A percentile compares a stretch with the other conserved stretches of the same genome.
These are phyloP conservation scores for Cryptocephalus primarius DNA, from an alignment of 2,888 invertebrate genomes.

Conservation along the genomic window DNA sequence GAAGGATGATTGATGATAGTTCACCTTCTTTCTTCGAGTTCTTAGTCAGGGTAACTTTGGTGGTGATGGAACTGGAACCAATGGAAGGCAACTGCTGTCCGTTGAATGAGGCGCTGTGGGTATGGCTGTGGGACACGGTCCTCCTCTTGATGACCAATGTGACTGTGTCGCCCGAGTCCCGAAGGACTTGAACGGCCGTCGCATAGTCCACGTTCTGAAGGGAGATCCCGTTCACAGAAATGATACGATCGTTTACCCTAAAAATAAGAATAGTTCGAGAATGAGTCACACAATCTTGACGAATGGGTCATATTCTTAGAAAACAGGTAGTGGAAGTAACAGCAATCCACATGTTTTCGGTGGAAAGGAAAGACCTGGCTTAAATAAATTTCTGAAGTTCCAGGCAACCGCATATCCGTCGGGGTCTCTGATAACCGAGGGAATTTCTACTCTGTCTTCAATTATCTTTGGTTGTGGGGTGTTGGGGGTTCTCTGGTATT, in stretches of 20 bases:
- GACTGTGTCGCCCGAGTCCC: slow-evolving; percentile 84
- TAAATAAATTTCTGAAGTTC: too few relatives aligned
- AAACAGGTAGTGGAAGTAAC: too few relatives aligned
- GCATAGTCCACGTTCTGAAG: slow-evolving; percentile 96
- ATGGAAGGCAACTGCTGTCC: slow-evolving; percentile 28
- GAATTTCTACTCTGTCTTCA: too few relatives aligned
- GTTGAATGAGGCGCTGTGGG: slow-evolving; percentile 26
- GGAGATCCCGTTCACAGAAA: slow-evolving; percentile 91
- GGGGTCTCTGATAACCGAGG: too few relatives aligned
- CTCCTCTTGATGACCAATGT: slow-evolving; percentile 80
- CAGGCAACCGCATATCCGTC: too few relatives aligned
- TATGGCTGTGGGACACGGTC: slow-evolving; percentile 32
- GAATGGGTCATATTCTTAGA: too few relatives aligned
- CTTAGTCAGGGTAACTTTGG: slow-evolving; percentile 82
- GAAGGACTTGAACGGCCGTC: slow-evolving; percentile 80
- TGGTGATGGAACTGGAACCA: slow-evolving; percentile 38
- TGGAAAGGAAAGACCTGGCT: too few relatives aligned
- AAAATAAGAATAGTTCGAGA: slow-evolving; percentile 13
- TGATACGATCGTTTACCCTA: slow-evolving; percentile 96
- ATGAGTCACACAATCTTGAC: background rate
- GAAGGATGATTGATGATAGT: background rate
- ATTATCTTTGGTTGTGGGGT: too few relatives aligned
- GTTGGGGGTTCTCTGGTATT: too few relatives aligned
- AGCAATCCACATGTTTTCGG: too few relatives aligned
- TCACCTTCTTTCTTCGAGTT: slow-evolving; percentile 91